A percentile compares a stretch with the other conserved stretches of the same genome.
phyloP scores from a whole-genome alignment of 2,797 vertebrate genomes.

The Anisognathus igniventris region DNA sequence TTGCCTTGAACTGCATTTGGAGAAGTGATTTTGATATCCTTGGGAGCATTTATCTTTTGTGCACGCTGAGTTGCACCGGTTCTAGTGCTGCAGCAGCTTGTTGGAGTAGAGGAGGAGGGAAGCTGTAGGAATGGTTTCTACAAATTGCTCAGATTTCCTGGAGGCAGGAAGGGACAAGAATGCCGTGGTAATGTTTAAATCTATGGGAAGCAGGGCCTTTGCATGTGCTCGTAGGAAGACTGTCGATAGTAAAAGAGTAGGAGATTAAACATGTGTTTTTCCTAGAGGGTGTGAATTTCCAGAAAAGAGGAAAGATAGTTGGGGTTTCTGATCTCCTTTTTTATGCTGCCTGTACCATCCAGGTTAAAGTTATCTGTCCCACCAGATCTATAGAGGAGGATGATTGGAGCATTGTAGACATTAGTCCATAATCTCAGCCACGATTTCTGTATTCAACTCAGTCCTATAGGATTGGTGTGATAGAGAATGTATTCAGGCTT shows the following conservation, averaged over 20 bases:
- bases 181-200: neutral
- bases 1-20: neutral
- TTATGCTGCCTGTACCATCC: neutral
- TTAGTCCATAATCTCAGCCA: neutral
- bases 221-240: neutral
- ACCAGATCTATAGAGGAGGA: rapidly evolving
- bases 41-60: neutral
- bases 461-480: neutral
- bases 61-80: rapidly evolving
- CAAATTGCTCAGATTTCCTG: constrained; percentile 9
- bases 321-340: neutral
- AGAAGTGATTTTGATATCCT: neutral
- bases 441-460: neutral
- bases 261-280: constrained; percentile 1
- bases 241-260: neutral
- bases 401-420: neutral
- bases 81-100: neutral
- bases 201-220: neutral
- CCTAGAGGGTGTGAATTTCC: neutral
- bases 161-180: constrained; percentile 1
- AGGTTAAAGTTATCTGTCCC: neutral
- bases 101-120: constrained; percentile 9
- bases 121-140: neutral
- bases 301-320: neutral
- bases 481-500: neutral